phyloP scores from a whole-genome alignment of 2,113 vertebrate genomes.

The Anguilla rostrata region DNA sequence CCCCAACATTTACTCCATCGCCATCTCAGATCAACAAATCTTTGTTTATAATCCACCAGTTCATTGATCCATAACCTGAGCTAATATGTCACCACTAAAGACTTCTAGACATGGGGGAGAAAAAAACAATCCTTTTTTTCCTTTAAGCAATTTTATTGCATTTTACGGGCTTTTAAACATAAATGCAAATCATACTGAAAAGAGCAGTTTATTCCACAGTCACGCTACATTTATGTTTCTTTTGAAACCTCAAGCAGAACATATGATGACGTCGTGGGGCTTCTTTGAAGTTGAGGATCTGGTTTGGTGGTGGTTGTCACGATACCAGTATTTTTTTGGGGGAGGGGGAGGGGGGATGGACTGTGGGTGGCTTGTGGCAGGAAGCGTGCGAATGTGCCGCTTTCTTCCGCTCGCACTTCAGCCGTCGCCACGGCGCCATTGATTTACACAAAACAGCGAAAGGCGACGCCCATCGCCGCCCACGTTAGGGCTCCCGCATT shows the following conservation, averaged over 20 bases:
- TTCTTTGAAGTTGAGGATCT: not conserved
- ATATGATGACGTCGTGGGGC: not conserved
- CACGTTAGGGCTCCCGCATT: no score
- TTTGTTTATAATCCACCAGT: not conserved
- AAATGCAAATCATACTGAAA: no score
- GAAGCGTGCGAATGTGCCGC: not conserved
- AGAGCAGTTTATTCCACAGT: no score
- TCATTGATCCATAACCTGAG: not conserved
- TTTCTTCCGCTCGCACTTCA: not conserved
- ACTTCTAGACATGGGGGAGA: not conserved
- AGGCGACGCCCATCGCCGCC: no score
- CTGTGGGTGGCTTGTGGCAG: not conserved
- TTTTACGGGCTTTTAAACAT: not conserved
- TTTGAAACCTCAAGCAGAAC: not conserved
- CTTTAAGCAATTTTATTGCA: not conserved
- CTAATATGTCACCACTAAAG: not conserved
- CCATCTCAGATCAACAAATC: not conserved
- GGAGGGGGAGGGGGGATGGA: no score
- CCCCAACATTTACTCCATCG: no score
- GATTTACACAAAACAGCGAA: not conserved
- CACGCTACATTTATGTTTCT: no score
- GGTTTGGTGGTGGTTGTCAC: not conserved
- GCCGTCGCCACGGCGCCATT: not conserved
- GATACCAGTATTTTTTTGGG: no score
- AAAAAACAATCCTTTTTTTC: not conserved